A percentile compares a stretch with the other conserved stretches of the same genome.
These are phyloP conservation scores for Pecten maximus DNA, from an alignment of 2,888 invertebrate species.

Conservation along the genomic window DNA sequence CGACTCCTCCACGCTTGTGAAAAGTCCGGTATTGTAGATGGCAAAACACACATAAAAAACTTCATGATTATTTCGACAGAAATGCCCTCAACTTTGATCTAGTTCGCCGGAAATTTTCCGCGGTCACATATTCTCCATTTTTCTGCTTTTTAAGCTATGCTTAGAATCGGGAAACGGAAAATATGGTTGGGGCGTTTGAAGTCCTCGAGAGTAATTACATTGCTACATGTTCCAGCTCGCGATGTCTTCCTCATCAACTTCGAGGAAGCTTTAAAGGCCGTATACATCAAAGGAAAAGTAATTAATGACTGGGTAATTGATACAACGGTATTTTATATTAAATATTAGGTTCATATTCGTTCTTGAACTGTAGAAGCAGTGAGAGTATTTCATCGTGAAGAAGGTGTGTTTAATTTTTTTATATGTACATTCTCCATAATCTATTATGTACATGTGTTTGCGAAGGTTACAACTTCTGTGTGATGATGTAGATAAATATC, in stretches of 20 bases:
- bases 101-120: neutral
- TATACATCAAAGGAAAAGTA: slow-evolving; percentile 3
- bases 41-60: slow-evolving; percentile 25
- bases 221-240: neutral
- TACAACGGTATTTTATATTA: neutral
- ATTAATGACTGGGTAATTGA: slow-evolving; percentile 21
- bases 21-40: slow-evolving; percentile 7
- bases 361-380: neutral
- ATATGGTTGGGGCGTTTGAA: neutral
- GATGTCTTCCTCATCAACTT: neutral
- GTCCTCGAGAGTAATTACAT: neutral
- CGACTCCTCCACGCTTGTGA: neutral
- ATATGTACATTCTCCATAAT: neutral
- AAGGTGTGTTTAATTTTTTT: neutral
- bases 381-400: neutral
- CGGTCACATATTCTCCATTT: slow-evolving; percentile 28
- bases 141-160: slow-evolving; percentile 5
- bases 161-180: slow-evolving; percentile 24
- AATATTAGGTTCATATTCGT: slow-evolving; percentile 1
- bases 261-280: neutral
- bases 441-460: too few relatives aligned
- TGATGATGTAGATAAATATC: neutral
- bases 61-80: slow-evolving; percentile 49
- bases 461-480: neutral
- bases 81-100: slow-evolving; percentile 51